Evolutionary conservation across 1,140 invertebrate species (phyloP), one percentile per base, ranked within the genome.

Genomic region (Mycetomoellerius zeteki): DNA sequence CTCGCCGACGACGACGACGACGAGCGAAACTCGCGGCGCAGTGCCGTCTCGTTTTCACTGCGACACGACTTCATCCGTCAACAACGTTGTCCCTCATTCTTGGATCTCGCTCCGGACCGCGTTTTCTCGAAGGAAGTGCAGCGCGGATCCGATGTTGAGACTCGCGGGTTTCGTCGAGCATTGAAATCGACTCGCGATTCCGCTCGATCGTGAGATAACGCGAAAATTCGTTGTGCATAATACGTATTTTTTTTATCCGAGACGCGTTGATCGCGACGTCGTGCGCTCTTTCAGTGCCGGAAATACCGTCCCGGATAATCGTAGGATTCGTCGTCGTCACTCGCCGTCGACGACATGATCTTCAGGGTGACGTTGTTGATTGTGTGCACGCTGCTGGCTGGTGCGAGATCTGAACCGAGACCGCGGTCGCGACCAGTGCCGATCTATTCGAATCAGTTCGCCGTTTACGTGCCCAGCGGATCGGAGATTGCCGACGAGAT

Each of bases 381-480:
- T 84, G 76, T 95, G 90, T 89, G 92, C 87, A 86, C 87, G 80
- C 65, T 90, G 86, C 86, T 87, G 72, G 85, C 87, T 76, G 88
- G 87, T 47, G 92, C 86, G 69, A 91, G 89, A 72, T 88, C 91
- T 52, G 91, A 93, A 81, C 77, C 90, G 56, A 86, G 73, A 72
- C 85, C 91, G 54, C 89, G 91, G 24, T 71, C 90, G 50, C 92
- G 94, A 80, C 90, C 93, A 72, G 88, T 91, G 80, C 91, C 95
- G 21, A 96, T 98, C 90, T 98, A 97, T 93, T 96, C 96, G 92
- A 97, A 98, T 93, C 96, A 98, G 93, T 98, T 98, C 93, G 98
- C 98, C 16, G 96, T 98, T 47, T 96, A 98, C 93, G 96, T 98
- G 92, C 96, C 97, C 43, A 96, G 95, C 50, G 97, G 97, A 16